These are phyloP conservation scores for Lepidonotus clava DNA, from an alignment of 2,888 invertebrate genomes.

Conservation along the genomic window DNA sequence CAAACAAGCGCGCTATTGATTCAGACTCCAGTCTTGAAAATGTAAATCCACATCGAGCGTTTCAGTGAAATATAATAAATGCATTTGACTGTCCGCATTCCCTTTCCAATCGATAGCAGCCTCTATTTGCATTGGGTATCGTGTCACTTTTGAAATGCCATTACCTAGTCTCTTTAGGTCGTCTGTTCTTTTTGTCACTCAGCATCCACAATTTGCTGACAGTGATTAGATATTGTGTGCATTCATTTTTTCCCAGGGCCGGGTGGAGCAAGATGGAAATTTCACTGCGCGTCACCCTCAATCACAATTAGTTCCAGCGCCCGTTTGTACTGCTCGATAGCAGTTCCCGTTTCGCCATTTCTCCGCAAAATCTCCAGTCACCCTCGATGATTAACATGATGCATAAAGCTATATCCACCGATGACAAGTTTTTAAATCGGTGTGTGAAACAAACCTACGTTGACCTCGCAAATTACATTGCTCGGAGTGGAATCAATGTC, in stretches of 20 bases:
- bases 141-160: conserved; percentile 21
- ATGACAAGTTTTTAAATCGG: too few relatives aligned
- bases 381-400: too few relatives aligned
- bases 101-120: not conserved
- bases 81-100: not conserved
- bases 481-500: too few relatives aligned
- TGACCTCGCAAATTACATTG: too few relatives aligned
- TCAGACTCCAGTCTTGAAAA: conserved; percentile 33
- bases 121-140: not conserved
- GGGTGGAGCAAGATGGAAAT: not conserved
- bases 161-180: conserved; percentile 4
- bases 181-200: conserved; percentile 33
- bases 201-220: conserved; percentile 7
- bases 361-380: not conserved
- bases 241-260: not conserved
- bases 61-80: conserved; percentile 16
- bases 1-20: conserved; percentile 29
- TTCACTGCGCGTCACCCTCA: not conserved
- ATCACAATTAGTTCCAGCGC: conserved; percentile 29
- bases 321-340: too few relatives aligned
- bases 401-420: too few relatives aligned
- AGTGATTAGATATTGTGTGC: conserved; percentile 28
- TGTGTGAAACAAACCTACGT: too few relatives aligned
- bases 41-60: conserved; percentile 30
- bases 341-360: not conserved